Percentiles rank a stretch among this genome's conserved stretches.
Conservation (phyloP, 1,140 invertebrate species). For the Mesaphorura yosii region DNA sequence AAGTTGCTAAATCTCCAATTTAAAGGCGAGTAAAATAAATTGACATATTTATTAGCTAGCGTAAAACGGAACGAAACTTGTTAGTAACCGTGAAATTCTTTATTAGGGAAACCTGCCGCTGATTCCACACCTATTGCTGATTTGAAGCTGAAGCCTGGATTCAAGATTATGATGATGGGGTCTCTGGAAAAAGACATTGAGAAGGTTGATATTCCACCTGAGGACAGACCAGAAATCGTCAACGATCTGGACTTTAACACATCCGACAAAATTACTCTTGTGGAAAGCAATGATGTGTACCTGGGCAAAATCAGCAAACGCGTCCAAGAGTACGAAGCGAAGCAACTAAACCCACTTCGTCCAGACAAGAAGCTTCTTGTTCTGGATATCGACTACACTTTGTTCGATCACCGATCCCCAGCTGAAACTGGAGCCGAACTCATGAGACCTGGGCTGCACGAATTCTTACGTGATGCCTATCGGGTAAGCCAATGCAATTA, state of each 20-base stretch:
- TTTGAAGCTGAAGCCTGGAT: slow-evolving; percentile 69
- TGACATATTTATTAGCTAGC: slow-evolving; percentile 30
- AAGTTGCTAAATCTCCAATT: slow-evolving; percentile 84
- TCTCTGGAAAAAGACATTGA: slow-evolving; percentile 83
- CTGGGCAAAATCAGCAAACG: slow-evolving; percentile 39
- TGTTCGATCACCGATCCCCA: slow-evolving; percentile 59
- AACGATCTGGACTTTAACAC: slow-evolving; percentile 35
- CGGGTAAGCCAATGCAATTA: slow-evolving; percentile 42
- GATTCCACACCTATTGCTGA: slow-evolving; percentile 57
- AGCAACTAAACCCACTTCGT: slow-evolving; percentile 22
- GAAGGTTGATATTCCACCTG: slow-evolving; percentile 47
- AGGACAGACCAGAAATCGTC: slow-evolving; percentile 33
- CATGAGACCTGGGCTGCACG: slow-evolving; percentile 90
- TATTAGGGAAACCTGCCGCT: slow-evolving; percentile 63
- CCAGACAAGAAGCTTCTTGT: slow-evolving; percentile 75
- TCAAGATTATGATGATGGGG: slow-evolving; percentile 95
- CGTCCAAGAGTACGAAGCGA: slow-evolving; percentile 27
- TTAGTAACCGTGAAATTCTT: too few relatives aligned
- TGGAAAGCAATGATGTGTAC: slow-evolving; percentile 61
- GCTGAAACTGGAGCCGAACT: slow-evolving; percentile 78
- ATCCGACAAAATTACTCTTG: slow-evolving; percentile 62
- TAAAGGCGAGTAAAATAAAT: slow-evolving; percentile 78
- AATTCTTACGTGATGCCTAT: slow-evolving; percentile 86
- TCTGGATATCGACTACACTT: slow-evolving; percentile 91
- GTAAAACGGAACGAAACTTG: background rate